Evolutionary conservation across 2,888 invertebrate species (phyloP), one percentile per base, ranked within the genome.

Genomic region (Platycnemis pennipes): DNA sequence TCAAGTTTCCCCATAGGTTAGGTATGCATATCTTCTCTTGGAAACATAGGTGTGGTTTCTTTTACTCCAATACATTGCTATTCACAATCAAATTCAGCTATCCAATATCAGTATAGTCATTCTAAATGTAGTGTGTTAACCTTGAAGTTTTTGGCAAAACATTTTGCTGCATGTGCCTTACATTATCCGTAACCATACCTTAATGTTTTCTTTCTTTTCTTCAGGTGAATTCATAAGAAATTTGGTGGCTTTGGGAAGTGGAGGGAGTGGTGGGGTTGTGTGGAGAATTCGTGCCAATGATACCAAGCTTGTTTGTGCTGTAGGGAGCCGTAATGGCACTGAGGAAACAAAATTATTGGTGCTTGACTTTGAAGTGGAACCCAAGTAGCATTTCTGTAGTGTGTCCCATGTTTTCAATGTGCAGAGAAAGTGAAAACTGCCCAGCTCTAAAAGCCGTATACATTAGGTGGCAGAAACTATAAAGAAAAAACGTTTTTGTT

Each of bases 301-400:
- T 96, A 99, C 99, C 42, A 99, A 99, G 96, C 97, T 99, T 95
- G 99, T 99, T 94, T 99, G 99, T 97, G 99, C 99, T 5, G 99
- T 99, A 37, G 99, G 99, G 94, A 99, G 99, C 95, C 98, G 99
- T 69, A 99, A 99, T 96, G 99, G 99, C 94, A 99, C 99, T 11
- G 99, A 99, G 97, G 99, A 99, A 97, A 99, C 99, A 16, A 99
- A 99, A 96, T 97, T 99, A 56, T 98, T 99, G 96, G 99, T 99
- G 69, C 97, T 99, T 95, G 99, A 99, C 97, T 99, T 99, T 97
- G 99, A 99, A 97, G 98, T 98, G 63, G 91, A 91, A 63, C 44
- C 91, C 13, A 91, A 91, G 63, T 89, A 89, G 89, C 31, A 37
- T 89, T 3, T 44, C 46, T 56, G 19, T 63, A 63, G 63, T n/a